Conservation (phyloP, 2,888 invertebrate species). For the Sericinus montela region DNA sequence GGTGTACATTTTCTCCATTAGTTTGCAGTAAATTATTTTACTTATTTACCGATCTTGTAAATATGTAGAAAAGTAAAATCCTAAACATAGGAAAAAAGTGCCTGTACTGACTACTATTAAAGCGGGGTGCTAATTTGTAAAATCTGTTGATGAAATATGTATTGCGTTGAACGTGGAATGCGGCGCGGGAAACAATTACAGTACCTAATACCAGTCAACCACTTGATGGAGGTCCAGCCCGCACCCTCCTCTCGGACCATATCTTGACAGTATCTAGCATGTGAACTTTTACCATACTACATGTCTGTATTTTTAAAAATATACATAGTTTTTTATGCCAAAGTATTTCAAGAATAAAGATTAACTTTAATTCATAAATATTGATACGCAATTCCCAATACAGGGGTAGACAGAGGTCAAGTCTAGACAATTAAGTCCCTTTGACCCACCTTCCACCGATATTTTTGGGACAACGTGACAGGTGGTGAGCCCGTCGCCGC, state of each 20-base stretch:
- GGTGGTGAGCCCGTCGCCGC: no score
- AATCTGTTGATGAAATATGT: slow-evolving; percentile 69
- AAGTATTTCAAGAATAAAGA: no score
- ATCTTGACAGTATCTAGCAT: slow-evolving; percentile 39
- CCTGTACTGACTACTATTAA: slow-evolving; percentile 29
- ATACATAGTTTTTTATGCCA: no score
- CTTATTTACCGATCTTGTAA: no score
- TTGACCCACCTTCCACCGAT: no score
- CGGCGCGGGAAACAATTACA: slow-evolving; percentile 68
- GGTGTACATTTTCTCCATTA: no score
- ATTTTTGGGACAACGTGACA: no score
- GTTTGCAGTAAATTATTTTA: not conserved
- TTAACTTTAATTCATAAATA: no score
- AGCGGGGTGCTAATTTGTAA: slow-evolving; percentile 62
- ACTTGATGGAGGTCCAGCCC: slow-evolving; percentile 72
- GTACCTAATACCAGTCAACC: slow-evolving; percentile 76
- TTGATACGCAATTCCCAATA: no score
- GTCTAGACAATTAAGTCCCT: no score
- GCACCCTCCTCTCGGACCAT: slow-evolving; percentile 33
- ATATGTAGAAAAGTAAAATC: not conserved
- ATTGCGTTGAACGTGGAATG: slow-evolving; percentile 63
- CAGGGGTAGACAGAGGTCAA: no score
- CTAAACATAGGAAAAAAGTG: slow-evolving; percentile 2
- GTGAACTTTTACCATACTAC: slow-evolving; percentile 9
- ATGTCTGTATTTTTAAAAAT: no score